Evolutionary conservation across 1,140 invertebrate genomes (phyloP), one percentile per base, ranked within the genome.

Genomic region (Drosophila trapezifrons): DNA sequence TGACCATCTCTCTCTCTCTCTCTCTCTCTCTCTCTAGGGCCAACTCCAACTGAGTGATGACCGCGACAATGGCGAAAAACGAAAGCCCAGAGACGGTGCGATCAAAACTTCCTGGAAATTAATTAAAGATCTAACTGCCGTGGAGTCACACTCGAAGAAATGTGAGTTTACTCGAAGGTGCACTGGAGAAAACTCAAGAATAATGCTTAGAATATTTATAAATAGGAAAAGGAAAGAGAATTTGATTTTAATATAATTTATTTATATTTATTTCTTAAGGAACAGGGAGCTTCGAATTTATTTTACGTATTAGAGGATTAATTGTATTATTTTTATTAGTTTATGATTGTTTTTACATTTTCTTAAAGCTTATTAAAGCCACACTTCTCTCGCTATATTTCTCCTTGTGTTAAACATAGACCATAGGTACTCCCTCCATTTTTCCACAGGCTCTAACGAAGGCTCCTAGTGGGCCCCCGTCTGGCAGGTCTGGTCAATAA

Each of bases 101-200:
- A 82, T 83, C 83, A 79, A 82, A 87, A 70, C 79, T 87, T 87
- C 79, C 84, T 87, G 79, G 79, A 87, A 87, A 87, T 87, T 87
- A 87, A 87, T 87, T 87, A 87, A 87, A 83, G 59, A 71, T 83
- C 79, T 82, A 87, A 87, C 74, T 67, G 75, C 64, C 56, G 70
- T 65, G 47, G 15, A 38, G 65, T 58, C 60, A 47, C 42, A 52
- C 38, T 54, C 4, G 32, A 37, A 55, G 40, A 54, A 51, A 59
- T 49, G 15, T 2, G 15, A 59, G 35, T 9, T 60, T 38, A 20
- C 5, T 49, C 20, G 17, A 6, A 0, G 8, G 5, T 8, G 18
- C 22, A 56, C 46, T 49, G 46, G 1, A 38, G 29, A 15, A 76
- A 62, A 57, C 0, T 8, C 1, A 8, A 8, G n/a, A 27, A 32